phyloP scores from a whole-genome alignment of 2,113 vertebrate genomes.

The Smithornis capensis region DNA sequence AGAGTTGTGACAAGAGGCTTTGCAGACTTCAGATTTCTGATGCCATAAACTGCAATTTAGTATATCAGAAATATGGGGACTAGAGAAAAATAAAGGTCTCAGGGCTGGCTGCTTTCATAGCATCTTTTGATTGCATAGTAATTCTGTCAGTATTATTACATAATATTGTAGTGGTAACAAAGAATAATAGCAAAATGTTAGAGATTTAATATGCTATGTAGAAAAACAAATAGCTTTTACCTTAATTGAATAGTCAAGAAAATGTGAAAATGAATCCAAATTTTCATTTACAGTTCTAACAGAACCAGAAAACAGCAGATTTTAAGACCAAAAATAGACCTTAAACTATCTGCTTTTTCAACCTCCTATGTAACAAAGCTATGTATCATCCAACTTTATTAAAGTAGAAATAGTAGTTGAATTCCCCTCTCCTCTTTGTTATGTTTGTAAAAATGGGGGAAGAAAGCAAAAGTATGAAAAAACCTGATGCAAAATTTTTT shows the following conservation, averaged over 20 bases:
- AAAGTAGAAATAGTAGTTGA: background rate
- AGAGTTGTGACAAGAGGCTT: background rate
- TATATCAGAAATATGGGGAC: background rate
- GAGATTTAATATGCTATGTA: background rate
- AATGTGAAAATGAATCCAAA: background rate
- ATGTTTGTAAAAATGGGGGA: background rate
- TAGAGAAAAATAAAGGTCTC: background rate
- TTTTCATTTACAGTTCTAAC: slow-evolving; percentile 15
- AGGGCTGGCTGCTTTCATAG: background rate
- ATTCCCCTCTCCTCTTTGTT: background rate
- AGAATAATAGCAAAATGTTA: background rate
- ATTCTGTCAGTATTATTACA: background rate
- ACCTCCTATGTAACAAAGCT: background rate
- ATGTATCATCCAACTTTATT: background rate
- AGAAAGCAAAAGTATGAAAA: background rate
- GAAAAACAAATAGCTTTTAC: background rate
- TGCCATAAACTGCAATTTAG: background rate
- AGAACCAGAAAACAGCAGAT: slow-evolving; percentile 12
- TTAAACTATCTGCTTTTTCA: slow-evolving; percentile 5
- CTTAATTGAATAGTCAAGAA: background rate
- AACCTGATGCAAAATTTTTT: background rate
- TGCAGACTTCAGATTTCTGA: background rate
- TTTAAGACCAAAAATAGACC: background rate
- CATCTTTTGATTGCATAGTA: background rate
- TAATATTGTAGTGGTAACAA: background rate